Percentiles rank a stretch among this genome's conserved stretches.
phyloP scores from a whole-genome alignment of 2,888 invertebrate genomes.

The Nebria salina region DNA sequence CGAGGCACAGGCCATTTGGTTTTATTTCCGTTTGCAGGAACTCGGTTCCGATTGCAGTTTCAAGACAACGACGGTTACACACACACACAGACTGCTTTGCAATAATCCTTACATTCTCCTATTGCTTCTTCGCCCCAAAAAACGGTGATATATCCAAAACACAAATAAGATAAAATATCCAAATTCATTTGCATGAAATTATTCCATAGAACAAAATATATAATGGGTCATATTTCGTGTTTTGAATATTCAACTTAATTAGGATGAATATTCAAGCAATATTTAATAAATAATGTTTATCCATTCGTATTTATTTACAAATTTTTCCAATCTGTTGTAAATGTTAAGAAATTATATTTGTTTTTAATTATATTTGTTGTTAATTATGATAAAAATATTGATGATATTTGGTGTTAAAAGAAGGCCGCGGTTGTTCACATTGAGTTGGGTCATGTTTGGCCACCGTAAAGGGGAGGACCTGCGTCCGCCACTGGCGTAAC shows the following conservation, averaged over 20 bases:
- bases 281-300: no score
- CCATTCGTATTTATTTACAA: no score
- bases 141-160: background rate
- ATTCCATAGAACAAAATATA: no score
- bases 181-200: no score
- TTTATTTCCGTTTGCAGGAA: slow-evolving; percentile 58
- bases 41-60: slow-evolving; percentile 54
- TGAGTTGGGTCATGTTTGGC: background rate
- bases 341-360: background rate
- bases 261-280: no score
- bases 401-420: background rate
- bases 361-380: background rate
- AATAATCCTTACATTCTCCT: background rate
- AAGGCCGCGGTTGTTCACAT: background rate
- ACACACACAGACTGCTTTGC: background rate
- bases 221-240: no score
- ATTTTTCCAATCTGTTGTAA: no score
- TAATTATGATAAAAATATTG: background rate
- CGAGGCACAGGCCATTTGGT: slow-evolving; percentile 58
- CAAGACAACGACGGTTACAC: slow-evolving; percentile 29
- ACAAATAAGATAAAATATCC: background rate
- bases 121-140: background rate
- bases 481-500: background rate
- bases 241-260: no score
- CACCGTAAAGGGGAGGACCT: background rate